phyloP scores from a whole-genome alignment of 2,113 vertebrate genomes.

The Glareola pratincola region DNA sequence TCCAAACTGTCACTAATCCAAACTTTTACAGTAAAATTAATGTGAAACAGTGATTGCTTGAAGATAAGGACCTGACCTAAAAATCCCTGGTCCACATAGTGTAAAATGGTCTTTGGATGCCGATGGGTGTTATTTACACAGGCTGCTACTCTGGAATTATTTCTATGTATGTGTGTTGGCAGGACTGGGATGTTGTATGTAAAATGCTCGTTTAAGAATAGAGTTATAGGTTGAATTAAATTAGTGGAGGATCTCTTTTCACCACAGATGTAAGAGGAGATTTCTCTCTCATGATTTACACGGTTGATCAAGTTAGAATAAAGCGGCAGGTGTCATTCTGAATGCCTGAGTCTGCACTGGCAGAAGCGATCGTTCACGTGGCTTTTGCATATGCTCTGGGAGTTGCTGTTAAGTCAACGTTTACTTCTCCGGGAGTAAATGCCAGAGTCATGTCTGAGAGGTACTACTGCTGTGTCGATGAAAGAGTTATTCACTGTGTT shows the following conservation, averaged over 20 bases:
- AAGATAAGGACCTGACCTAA: background rate
- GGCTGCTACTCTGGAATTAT: background rate
- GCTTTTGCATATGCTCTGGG: background rate
- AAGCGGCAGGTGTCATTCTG: background rate
- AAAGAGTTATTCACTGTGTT: conserved; percentile 40
- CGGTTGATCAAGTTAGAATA: background rate
- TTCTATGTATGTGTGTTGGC: background rate
- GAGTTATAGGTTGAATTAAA: background rate
- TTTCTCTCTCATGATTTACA: background rate
- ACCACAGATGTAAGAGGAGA: background rate
- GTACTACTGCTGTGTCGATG: conserved; percentile 3
- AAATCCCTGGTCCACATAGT: background rate
- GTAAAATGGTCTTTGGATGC: background rate
- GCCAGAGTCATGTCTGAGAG: background rate
- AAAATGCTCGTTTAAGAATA: background rate
- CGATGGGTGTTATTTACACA: background rate
- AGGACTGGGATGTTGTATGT: background rate
- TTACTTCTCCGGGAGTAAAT: conserved; percentile 8
- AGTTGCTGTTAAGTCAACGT: conserved; percentile 41
- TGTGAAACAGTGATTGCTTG: background rate
- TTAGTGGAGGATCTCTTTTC: background rate
- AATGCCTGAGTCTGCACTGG: background rate
- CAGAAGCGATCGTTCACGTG: background rate
- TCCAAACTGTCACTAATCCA: background rate
- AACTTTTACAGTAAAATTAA: background rate